These are phyloP conservation scores for Yasuhikotakia modesta DNA, from an alignment of 2,797 vertebrate genomes.

Conservation along the genomic window DNA sequence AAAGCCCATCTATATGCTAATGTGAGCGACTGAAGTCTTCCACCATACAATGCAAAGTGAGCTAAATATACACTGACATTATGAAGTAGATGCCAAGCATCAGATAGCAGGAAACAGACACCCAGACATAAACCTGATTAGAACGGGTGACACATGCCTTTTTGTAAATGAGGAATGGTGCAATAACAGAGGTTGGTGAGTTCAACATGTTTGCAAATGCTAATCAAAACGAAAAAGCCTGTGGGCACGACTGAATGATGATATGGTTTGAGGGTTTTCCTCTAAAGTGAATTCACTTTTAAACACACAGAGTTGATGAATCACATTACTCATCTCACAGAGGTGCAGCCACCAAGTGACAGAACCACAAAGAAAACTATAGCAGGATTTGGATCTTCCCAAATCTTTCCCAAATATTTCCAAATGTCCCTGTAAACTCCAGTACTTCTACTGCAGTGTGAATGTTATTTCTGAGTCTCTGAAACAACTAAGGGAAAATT, in stretches of 20 bases:
- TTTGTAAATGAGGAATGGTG: constrained; percentile 19
- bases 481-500: constrained; percentile 71
- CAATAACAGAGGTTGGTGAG: constrained; percentile 20
- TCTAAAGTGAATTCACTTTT: constrained; percentile 16
- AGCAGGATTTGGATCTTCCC: neutral
- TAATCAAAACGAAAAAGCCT: constrained; percentile 17
- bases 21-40: constrained; percentile 31
- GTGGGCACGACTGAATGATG: constrained; percentile 25
- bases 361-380: neutral
- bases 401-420: neutral
- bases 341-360: neutral
- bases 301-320: constrained; percentile 5
- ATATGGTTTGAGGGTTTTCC: constrained; percentile 1
- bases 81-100: constrained; percentile 23
- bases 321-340: constrained; percentile 21
- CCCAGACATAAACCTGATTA: constrained; percentile 32
- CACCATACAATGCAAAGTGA: constrained; percentile 33
- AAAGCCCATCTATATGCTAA: constrained; percentile 63
- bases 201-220: constrained; percentile 15
- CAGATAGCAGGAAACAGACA: constrained; percentile 34
- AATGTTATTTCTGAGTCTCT: constrained; percentile 58
- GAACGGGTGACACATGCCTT: constrained; percentile 20
- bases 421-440: constrained; percentile 32
- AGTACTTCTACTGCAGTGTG: constrained; percentile 57
- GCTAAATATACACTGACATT: constrained; percentile 43